These are phyloP conservation scores for Limnephilus lunatus DNA, from an alignment of 2,888 invertebrate genomes.

Conservation along the genomic window DNA sequence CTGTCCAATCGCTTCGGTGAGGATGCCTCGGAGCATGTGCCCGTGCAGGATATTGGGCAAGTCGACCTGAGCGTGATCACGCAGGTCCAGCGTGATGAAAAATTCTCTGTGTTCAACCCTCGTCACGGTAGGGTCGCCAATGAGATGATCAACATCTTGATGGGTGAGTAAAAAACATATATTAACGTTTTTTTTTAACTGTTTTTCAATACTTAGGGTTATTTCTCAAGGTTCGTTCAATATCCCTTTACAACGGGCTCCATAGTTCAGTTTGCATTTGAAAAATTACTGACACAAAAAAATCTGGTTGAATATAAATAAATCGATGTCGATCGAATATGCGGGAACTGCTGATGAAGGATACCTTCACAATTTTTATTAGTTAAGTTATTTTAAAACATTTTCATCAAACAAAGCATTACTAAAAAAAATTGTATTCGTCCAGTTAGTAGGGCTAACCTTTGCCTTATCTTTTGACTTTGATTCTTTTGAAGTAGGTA, in stretches of 20 bases:
- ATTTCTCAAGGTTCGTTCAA: background rate
- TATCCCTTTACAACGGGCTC: background rate
- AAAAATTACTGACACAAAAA: no score
- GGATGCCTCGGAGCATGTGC: constrained; percentile 76
- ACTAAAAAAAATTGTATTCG: no score
- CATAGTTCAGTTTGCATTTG: no score
- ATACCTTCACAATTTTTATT: no score
- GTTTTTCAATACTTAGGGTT: background rate
- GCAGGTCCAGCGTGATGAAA: constrained; percentile 78
- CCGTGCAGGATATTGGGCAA: constrained; percentile 75
- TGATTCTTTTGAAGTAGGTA: background rate
- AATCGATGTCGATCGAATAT: no score
- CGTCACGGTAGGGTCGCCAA: constrained; percentile 84
- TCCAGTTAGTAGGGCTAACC: background rate
- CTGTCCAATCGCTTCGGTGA: constrained; percentile 80
- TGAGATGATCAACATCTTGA: constrained; percentile 82
- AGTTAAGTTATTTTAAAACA: no score
- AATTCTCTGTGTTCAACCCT: constrained; percentile 87
- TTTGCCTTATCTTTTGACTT: background rate
- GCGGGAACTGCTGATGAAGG: no score
- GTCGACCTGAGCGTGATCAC: constrained; percentile 79
- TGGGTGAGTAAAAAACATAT: constrained; percentile 74
- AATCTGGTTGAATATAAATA: no score
- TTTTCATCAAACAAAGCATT: no score
- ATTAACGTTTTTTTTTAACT: background rate